Conservation (phyloP, 37 sponge, comb jelly and placozoan species). For the Eunapius fragilis region DNA sequence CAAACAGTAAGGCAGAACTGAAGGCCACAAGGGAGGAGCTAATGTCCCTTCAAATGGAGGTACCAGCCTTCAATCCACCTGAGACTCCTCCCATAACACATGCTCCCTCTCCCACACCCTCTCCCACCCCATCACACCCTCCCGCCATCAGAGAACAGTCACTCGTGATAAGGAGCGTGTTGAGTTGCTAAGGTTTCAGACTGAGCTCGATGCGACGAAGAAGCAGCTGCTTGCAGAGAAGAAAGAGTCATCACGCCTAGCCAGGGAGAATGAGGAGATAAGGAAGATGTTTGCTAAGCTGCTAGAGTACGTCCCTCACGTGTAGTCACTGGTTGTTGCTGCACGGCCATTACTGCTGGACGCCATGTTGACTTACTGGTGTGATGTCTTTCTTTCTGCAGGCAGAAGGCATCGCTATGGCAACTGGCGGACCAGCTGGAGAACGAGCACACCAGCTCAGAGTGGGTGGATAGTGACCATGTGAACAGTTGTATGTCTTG, state of each 20-base stretch:
- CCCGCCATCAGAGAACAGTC: slow-evolving; percentile 25
- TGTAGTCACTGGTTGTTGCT: not conserved
- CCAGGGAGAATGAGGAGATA: slow-evolving; percentile 73
- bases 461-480: slow-evolving; percentile 56
- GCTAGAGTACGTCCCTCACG: slow-evolving; percentile 41
- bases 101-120: not conserved
- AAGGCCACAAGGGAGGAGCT: not conserved
- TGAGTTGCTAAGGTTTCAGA: slow-evolving; percentile 43
- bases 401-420: slow-evolving; percentile 86
- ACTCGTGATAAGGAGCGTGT: slow-evolving; percentile 68
- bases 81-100: not conserved
- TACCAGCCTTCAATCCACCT: not conserved
- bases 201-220: slow-evolving; percentile 43
- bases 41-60: not conserved
- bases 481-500: slow-evolving; percentile 65
- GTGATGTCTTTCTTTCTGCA: slow-evolving; percentile 10
- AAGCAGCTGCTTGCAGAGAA: slow-evolving; percentile 40
- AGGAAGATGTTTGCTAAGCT: slow-evolving; percentile 61
- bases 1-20: not conserved
- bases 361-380: not conserved
- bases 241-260: slow-evolving; percentile 17
- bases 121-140: not conserved
- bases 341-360: not conserved
- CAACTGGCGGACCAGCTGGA: slow-evolving; percentile 83
- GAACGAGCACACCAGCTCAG: slow-evolving; percentile 56